Conservation (phyloP, 2,797 vertebrate genomes). For the Phrynocephalus forsythii region DNA sequence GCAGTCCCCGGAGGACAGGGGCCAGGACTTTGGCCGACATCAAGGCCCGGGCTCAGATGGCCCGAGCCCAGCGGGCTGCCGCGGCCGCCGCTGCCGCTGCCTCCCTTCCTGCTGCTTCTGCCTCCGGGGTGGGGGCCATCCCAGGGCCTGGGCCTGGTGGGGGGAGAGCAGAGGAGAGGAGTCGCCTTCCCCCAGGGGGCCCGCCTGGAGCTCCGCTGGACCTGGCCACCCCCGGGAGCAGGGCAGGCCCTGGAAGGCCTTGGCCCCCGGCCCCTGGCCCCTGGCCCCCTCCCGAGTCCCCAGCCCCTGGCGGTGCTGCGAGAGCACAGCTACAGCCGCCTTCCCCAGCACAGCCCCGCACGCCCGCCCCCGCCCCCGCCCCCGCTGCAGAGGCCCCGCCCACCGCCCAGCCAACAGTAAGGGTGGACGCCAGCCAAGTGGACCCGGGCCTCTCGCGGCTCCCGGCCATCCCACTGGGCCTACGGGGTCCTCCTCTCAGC, state of each 20-base stretch:
- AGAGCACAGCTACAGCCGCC: slow-evolving; percentile 84
- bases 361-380: slow-evolving; percentile 44
- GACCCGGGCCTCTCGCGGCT: background rate
- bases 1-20: slow-evolving; percentile 90
- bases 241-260: slow-evolving; percentile 79
- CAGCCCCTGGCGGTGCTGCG: slow-evolving; percentile 74
- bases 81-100: slow-evolving; percentile 80
- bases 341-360: slow-evolving; percentile 66
- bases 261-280: slow-evolving; percentile 61
- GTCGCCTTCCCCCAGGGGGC: slow-evolving; percentile 47
- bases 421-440: background rate
- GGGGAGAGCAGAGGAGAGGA: slow-evolving; percentile 55
- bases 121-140: slow-evolving; percentile 81
- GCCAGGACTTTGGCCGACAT: slow-evolving; percentile 96
- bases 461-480: background rate
- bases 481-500: too few relatives aligned
- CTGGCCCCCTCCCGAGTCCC: slow-evolving; percentile 62
- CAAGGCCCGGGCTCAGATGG: slow-evolving; percentile 95
- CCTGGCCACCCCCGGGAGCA: slow-evolving; percentile 78
- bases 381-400: slow-evolving; percentile 53
- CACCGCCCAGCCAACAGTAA: slow-evolving; percentile 55
- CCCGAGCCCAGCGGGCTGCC: slow-evolving; percentile 90
- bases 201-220: slow-evolving; percentile 64
- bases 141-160: slow-evolving; percentile 85
- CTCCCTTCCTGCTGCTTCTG: slow-evolving; percentile 63